These are phyloP conservation scores for Phaedon cochleariae DNA, from an alignment of 2,888 invertebrate species.

Conservation along the genomic window DNA sequence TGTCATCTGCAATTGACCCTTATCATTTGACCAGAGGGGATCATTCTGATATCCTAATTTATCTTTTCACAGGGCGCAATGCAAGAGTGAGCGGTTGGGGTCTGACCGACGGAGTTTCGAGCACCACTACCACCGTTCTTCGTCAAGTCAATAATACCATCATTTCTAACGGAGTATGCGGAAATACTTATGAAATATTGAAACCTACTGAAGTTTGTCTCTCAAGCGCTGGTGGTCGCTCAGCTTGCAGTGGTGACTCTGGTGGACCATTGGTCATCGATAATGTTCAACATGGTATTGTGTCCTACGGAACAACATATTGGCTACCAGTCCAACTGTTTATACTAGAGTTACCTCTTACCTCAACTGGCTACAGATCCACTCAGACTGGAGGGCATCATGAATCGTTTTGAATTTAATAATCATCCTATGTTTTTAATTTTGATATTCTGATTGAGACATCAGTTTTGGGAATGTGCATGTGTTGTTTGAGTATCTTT, in stretches of 20 bases:
- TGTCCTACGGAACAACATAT: constrained; percentile 28
- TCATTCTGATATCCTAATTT: too few species aligned
- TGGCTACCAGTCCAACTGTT: constrained; percentile 33
- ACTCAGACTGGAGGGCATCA: constrained; percentile 14
- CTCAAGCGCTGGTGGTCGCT: constrained; percentile 22
- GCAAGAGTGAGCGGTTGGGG: constrained; percentile 43
- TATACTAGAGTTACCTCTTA: constrained; percentile 30
- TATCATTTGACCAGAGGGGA: too few species aligned
- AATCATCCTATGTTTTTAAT: too few species aligned
- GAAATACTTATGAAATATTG: constrained; percentile 12
- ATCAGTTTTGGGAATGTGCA: too few species aligned
- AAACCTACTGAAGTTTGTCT: constrained; percentile 29
- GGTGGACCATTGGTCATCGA: constrained; percentile 38
- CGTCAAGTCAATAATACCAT: constrained; percentile 30
- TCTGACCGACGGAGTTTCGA: constrained; percentile 24
- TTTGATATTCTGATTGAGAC: too few species aligned
- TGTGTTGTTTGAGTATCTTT: too few species aligned
- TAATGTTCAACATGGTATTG: constrained; percentile 32
- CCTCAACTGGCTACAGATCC: constrained; percentile 31
- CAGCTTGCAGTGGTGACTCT: constrained; percentile 38
- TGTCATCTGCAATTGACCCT: too few species aligned
- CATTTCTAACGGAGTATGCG: constrained; percentile 31
- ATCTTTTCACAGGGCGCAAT: constrained; percentile 10
- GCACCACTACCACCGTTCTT: constrained; percentile 23
- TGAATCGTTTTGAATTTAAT: too few species aligned